A percentile compares a stretch with the other conserved stretches of the same genome.
Conservation (phyloP, 2,113 vertebrate species). For the Donacobius atricapilla region DNA sequence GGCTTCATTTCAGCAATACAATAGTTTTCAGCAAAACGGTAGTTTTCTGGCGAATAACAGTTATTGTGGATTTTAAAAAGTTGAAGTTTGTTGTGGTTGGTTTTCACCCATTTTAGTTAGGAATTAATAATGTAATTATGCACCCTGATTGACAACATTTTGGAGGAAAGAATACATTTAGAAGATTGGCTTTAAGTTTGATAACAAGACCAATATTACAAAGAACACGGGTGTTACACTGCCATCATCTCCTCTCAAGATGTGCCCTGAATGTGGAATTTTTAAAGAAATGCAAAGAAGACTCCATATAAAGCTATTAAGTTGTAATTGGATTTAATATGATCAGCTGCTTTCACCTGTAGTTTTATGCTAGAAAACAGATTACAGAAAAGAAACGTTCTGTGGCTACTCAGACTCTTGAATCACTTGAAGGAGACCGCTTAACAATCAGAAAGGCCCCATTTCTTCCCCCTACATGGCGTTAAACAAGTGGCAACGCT, state of each 20-base stretch:
- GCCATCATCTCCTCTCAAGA: background rate
- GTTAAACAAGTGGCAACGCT: fast-evolving
- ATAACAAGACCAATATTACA: background rate
- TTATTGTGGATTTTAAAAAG: background rate
- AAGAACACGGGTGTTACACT: background rate
- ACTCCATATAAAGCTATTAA: background rate
- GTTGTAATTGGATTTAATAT: background rate
- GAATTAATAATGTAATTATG: background rate
- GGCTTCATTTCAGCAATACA: background rate
- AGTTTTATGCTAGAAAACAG: background rate
- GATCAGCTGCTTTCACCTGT: background rate
- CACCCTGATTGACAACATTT: background rate
- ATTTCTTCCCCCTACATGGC: background rate
- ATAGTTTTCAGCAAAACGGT: too few relatives aligned
- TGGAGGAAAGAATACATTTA: background rate
- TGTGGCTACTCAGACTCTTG: background rate
- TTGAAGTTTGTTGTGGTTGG: background rate
- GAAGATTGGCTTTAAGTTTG: background rate
- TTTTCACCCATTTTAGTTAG: background rate
- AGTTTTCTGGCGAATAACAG: background rate
- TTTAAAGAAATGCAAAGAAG: background rate
- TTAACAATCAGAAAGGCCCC: background rate
- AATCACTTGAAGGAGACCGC: background rate
- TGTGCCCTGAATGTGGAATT: background rate
- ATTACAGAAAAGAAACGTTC: background rate